These are phyloP conservation scores for Sturnira hondurensis DNA, from an alignment of 2,113 vertebrate species.

Conservation along the genomic window DNA sequence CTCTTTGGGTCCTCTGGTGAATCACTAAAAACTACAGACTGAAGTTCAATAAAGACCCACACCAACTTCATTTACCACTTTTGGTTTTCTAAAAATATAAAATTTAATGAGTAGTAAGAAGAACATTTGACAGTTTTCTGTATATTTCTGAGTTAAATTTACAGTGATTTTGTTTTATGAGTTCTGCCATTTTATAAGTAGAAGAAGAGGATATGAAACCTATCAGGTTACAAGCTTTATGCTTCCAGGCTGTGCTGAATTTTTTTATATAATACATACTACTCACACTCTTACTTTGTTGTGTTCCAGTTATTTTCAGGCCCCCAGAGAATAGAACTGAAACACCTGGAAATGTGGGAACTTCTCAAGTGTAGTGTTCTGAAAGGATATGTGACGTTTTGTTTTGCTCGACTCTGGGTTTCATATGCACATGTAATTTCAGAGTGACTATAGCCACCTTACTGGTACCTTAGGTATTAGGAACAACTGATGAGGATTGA, in stretches of 20 bases:
- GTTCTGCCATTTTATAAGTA: not conserved
- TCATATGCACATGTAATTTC: not conserved
- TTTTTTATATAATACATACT: not conserved
- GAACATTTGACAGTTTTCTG: not conserved
- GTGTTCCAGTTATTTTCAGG: constrained; percentile 36
- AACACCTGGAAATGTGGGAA: constrained; percentile 14
- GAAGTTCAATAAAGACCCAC: not conserved
- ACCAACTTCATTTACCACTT: constrained; percentile 25
- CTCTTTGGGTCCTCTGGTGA: not conserved
- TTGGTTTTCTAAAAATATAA: not conserved
- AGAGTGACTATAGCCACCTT: not conserved
- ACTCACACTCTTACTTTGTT: not conserved
- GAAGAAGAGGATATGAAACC: not conserved
- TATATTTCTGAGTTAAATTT: not conserved
- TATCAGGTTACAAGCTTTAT: not conserved
- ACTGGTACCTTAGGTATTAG: not conserved
- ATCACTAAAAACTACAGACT: not conserved
- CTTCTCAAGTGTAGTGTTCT: not conserved
- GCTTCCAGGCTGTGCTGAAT: constrained; percentile 1
- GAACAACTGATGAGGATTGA: not conserved
- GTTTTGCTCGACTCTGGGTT: not conserved
- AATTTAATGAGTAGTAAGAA: not conserved
- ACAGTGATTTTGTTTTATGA: not conserved
- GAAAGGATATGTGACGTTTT: constrained; percentile 13
- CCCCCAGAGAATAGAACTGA: not conserved